A percentile compares a stretch with the other conserved stretches of the same genome.
Conservation (phyloP, 2,113 vertebrate genomes). For the Struthio camelus region DNA sequence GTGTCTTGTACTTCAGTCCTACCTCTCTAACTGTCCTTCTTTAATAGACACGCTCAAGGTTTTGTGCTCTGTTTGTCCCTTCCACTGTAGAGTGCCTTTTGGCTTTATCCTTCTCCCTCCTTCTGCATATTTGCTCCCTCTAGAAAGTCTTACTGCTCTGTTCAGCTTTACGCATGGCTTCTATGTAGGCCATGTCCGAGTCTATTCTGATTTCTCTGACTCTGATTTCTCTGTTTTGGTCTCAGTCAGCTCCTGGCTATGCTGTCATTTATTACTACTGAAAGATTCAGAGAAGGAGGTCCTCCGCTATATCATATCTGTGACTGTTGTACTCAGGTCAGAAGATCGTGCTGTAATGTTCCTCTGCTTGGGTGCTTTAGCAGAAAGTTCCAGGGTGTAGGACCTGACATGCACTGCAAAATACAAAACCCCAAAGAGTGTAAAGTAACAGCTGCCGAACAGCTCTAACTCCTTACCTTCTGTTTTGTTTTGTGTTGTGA, state of each 20-base stretch:
- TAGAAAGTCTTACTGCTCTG: neutral
- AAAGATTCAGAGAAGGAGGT: conserved; percentile 40
- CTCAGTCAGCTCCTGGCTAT: conserved; percentile 32
- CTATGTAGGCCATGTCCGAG: conserved; percentile 35
- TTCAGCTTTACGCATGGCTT: neutral
- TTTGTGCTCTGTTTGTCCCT: neutral
- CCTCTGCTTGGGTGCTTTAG: neutral
- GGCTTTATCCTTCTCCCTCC: neutral
- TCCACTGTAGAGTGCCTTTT: neutral
- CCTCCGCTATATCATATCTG: neutral
- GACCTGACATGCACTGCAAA: conserved; percentile 16
- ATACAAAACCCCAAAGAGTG: conserved; percentile 13
- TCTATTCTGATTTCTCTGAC: too few species aligned
- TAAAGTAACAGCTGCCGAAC: conserved; percentile 33
- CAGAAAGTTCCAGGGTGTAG: neutral
- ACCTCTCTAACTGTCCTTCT: neutral
- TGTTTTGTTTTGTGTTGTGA: neutral
- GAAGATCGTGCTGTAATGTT: conserved; percentile 1
- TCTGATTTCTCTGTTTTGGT: conserved; percentile 34
- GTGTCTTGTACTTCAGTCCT: neutral
- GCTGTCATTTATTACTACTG: conserved; percentile 17
- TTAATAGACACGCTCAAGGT: neutral
- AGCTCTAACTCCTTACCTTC: conserved; percentile 17
- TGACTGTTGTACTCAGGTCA: neutral
- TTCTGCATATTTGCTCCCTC: neutral